Evolutionary conservation across 2,888 invertebrate species (phyloP).

Genomic region (Tenthredo amoena): DNA sequence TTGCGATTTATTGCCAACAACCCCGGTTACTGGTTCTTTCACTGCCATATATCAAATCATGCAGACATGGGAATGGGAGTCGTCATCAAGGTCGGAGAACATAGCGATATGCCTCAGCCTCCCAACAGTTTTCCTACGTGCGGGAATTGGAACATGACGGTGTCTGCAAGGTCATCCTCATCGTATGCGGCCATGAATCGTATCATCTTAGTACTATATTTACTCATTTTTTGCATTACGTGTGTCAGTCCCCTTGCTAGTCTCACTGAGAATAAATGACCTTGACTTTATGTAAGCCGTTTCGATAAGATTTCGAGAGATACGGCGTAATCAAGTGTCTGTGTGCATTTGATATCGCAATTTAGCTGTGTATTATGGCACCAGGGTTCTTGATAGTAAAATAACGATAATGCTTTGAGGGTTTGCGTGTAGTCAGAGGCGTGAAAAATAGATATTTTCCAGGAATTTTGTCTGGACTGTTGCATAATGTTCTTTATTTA

Average conservation of each 20-base stretch:
- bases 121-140: slow-evolving; percentile 74
- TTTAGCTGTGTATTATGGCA: neutral
- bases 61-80: slow-evolving; percentile 78
- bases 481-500: too few species aligned
- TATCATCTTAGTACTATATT: neutral
- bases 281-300: neutral
- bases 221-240: neutral
- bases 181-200: neutral
- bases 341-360: neutral
- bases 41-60: slow-evolving; percentile 79
- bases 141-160: slow-evolving; percentile 64
- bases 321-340: neutral
- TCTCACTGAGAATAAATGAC: neutral
- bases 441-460: too few species aligned
- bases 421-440: too few species aligned
- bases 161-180: neutral
- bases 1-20: slow-evolving; percentile 78
- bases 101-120: slow-evolving; percentile 68
- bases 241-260: neutral
- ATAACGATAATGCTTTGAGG: too few species aligned
- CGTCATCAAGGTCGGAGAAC: slow-evolving; percentile 76
- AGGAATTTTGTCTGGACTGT: too few species aligned
- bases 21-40: slow-evolving; percentile 79
- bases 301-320: neutral
- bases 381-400: too few species aligned